Base-by-base conservation (phyloP, 1,140 invertebrate species). In the Drosophila repletoides region DNA sequence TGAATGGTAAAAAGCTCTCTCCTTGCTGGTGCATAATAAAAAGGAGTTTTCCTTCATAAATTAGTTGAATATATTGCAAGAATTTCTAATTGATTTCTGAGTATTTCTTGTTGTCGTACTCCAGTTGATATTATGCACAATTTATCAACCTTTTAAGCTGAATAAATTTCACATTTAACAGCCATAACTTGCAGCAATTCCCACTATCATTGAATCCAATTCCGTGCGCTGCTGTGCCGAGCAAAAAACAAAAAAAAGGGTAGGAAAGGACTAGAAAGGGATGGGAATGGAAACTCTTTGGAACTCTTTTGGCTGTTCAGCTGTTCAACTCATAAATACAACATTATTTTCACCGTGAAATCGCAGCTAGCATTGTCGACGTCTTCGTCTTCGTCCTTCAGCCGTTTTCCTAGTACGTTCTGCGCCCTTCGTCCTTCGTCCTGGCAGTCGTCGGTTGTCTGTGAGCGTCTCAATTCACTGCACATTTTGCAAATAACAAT, bases 401-500 rank as follows among this genome's bases (percentile, higher is more conserved):
- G n/a, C n/a, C n/a, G n/a, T n/a, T n/a, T n/a, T n/a, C n/a, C n/a
- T n/a, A n/a, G n/a, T n/a, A n/a, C n/a, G n/a, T n/a, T n/a, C n/a
- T n/a, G n/a, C n/a, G n/a, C n/a, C n/a, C n/a, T 48, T 43, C 26
- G 34, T 43, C 41, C 28, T 21, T n/a, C 7, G 28, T 10, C 17
- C 19, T 46, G 17, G 36, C n/a, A 19, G 40, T 43, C 21, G 19
- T 14, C 21, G 19, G 12, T 43, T 73, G 75, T 74, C 79, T 84
- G 75, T 38, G 38, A 46, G 53, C 80, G 80, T 86, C 80, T 84
- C 80, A 86, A 84, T 86, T 84, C 80, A 79, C 61, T 84, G 80
- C 71, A 84, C 80, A 84, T 86, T 86, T 86, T 84, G 80, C 80
- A 84, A 84, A 84, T 84, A 84, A 84, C 80, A 84, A 84, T 84